A percentile compares a stretch with the other conserved stretches of the same genome.
These are phyloP conservation scores for Aromia moschata DNA, from an alignment of 2,888 invertebrate species.

Conservation along the genomic window DNA sequence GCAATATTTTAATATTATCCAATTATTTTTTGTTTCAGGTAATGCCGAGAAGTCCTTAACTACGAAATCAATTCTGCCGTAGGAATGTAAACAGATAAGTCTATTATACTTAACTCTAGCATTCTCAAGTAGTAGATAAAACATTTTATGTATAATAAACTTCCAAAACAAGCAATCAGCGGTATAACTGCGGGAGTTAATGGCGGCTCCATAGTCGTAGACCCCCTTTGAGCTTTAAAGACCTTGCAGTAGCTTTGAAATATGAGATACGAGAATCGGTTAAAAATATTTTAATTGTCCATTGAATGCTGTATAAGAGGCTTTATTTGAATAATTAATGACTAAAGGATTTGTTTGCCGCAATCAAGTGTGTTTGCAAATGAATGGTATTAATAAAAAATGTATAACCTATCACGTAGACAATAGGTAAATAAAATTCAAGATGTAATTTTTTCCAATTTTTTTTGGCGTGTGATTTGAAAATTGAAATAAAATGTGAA, in stretches of 20 bases:
- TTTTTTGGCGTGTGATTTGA: no score
- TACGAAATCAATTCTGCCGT: neutral
- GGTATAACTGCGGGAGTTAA: constrained; percentile 3
- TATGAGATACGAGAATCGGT: neutral
- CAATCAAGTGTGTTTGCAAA: no score
- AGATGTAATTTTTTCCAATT: no score
- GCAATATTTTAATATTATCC: no score
- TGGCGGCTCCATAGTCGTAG: constrained; percentile 1
- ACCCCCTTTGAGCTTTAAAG: constrained; percentile 12
- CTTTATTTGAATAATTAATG: no score
- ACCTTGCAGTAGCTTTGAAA: constrained; percentile 17
- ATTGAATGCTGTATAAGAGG: neutral
- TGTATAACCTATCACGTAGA: neutral
- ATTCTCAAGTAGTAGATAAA: constrained; percentile 6
- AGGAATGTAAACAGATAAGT: neutral
- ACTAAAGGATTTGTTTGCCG: no score
- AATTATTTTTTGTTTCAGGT: constrained; percentile 14
- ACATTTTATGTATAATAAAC: constrained; percentile 7
- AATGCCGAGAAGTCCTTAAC: neutral
- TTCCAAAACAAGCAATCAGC: constrained; percentile 3
- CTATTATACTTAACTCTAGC: neutral
- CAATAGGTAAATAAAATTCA: neutral
- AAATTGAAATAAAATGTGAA: no score
- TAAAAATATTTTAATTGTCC: constrained; percentile 3
- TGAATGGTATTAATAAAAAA: neutral